These are phyloP conservation scores for Neolamprologus modestus DNA, from an alignment of 2,113 vertebrate genomes.

Conservation along the genomic window DNA sequence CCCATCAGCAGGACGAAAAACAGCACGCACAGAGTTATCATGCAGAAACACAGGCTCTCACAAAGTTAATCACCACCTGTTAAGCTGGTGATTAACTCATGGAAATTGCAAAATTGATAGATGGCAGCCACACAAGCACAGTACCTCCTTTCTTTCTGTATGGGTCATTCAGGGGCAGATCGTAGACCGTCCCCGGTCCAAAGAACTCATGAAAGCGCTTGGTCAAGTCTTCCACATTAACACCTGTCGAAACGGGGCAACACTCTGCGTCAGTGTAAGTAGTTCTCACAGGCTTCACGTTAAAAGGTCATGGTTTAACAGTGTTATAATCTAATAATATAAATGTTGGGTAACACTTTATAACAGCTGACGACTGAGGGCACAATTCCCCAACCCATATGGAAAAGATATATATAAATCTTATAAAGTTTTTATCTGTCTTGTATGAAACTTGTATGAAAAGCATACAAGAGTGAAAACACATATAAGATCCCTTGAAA, in stretches of 20 bases:
- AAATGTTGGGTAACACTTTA: background rate
- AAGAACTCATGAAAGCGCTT: constrained; percentile 56
- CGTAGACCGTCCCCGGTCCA: constrained; percentile 58
- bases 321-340: background rate
- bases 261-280: background rate
- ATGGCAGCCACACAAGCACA: background rate
- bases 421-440: too few relatives aligned
- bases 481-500: too few relatives aligned
- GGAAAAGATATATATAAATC: too few relatives aligned
- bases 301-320: background rate
- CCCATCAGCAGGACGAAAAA: background rate
- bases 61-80: background rate
- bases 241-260: constrained; percentile 21
- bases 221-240: constrained; percentile 55
- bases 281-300: background rate
- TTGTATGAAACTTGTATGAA: too few relatives aligned
- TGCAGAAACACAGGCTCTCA: background rate
- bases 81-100: background rate
- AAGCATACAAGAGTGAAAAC: too few relatives aligned
- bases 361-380: background rate
- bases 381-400: background rate
- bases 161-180: constrained; percentile 65
- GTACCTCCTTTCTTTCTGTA: constrained; percentile 63
- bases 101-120: background rate
- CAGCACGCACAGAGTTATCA: background rate